These are phyloP conservation scores for Tachycineta bicolor DNA, from an alignment of 2,113 vertebrate genomes.

Conservation along the genomic window DNA sequence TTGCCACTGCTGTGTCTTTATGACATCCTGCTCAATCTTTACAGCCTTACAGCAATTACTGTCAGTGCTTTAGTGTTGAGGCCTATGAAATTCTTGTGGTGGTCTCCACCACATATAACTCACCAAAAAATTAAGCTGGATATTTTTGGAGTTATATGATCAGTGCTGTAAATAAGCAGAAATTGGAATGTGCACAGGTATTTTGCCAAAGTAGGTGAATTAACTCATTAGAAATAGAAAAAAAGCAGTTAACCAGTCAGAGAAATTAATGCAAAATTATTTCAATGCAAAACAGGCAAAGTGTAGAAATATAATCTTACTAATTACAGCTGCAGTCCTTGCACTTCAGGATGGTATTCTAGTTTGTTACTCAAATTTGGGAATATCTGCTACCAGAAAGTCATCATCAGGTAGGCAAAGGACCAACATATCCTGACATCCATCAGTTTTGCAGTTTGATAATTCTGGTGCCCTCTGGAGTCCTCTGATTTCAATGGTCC, in stretches of 20 bases:
- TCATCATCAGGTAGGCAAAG: neutral
- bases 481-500: neutral
- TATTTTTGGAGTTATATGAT: neutral
- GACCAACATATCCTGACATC: neutral
- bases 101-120: neutral
- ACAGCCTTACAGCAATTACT: neutral
- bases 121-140: neutral
- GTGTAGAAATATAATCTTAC: neutral
- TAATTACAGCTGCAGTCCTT: neutral
- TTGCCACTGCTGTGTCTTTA: neutral
- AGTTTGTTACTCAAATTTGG: neutral
- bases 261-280: neutral
- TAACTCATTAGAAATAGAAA: neutral
- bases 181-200: neutral
- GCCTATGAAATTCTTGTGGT: neutral
- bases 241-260: neutral
- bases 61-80: neutral
- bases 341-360: neutral
- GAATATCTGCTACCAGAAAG: neutral
- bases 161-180: neutral
- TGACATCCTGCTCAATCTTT: neutral
- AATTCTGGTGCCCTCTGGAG: neutral
- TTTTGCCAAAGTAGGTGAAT: neutral
- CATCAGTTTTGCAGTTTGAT: neutral
- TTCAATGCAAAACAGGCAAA: neutral